A percentile compares a stretch with the other conserved stretches of the same genome.
Conservation (phyloP, 2,888 invertebrate species). For the Sinotaia quadrata region DNA sequence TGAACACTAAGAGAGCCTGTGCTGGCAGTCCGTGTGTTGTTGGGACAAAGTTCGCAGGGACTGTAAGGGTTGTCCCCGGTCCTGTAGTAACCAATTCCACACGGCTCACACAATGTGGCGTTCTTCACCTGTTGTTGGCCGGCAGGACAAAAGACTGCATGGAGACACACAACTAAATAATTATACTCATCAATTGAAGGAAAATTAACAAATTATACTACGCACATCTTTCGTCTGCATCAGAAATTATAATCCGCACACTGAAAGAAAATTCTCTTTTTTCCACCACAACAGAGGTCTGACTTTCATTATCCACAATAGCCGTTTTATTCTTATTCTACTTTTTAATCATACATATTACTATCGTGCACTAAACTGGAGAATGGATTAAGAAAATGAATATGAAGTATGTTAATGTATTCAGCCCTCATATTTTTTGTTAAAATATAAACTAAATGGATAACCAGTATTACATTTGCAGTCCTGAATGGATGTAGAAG, state of each 20-base stretch:
- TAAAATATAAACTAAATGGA: no score
- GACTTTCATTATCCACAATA: no score
- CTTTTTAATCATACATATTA: no score
- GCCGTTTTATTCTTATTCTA: no score
- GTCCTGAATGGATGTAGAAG: conserved; percentile 20
- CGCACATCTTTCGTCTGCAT: no score
- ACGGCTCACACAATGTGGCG: conserved; percentile 32
- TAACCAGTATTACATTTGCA: conserved; percentile 46
- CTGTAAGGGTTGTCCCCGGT: conserved; percentile 32
- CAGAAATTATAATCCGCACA: no score
- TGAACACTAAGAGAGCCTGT: conserved; percentile 80
- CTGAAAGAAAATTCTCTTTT: no score
- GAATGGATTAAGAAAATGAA: no score
- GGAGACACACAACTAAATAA: not conserved
- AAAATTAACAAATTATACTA: not conserved
- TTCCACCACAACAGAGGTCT: no score
- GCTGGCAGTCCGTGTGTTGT: conserved; percentile 51
- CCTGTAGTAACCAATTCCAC: conserved; percentile 33
- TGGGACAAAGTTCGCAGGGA: conserved; percentile 43
- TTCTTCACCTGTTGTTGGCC: conserved; percentile 23
- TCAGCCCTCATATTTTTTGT: no score
- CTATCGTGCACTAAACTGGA: no score
- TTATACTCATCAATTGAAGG: not conserved
- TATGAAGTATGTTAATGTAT: no score
- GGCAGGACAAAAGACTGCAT: conserved; percentile 29